phyloP scores from a whole-genome alignment of 2,113 vertebrate genomes.

The Actenoides hombroni region DNA sequence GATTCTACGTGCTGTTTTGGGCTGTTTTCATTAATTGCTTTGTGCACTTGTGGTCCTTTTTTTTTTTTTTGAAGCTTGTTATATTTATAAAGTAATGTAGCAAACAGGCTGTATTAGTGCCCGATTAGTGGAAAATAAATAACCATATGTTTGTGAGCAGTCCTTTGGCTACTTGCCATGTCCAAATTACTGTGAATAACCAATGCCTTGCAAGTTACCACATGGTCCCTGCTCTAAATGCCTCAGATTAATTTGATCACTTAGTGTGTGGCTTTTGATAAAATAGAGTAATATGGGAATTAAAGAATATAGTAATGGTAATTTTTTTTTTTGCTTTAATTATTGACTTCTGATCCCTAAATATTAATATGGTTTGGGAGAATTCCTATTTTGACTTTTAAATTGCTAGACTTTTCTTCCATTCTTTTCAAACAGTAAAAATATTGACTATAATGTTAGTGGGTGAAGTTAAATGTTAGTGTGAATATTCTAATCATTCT shows the following conservation, averaged over 20 bases:
- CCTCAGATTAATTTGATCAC: background rate
- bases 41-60: conserved; percentile 1
- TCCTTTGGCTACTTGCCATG: conserved; percentile 25
- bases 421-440: background rate
- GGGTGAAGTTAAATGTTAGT: background rate
- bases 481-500: background rate
- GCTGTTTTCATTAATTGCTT: conserved; percentile 4
- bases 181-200: conserved; percentile 27
- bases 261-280: background rate
- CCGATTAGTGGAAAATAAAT: conserved; percentile 45
- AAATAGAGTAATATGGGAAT: background rate
- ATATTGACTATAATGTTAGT: background rate
- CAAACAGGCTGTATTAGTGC: conserved; percentile 30
- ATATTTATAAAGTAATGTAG: background rate
- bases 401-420: background rate
- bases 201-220: conserved; percentile 1
- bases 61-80: conserved; percentile 1
- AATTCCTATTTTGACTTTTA: background rate
- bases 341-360: background rate
- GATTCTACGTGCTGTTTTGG: background rate
- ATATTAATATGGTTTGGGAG: background rate
- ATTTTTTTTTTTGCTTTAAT: background rate
- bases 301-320: background rate
- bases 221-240: background rate
- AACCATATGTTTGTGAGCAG: conserved; percentile 52